Conservation (phyloP, 2,113 vertebrate species). For the Atlantisia rogersi region DNA sequence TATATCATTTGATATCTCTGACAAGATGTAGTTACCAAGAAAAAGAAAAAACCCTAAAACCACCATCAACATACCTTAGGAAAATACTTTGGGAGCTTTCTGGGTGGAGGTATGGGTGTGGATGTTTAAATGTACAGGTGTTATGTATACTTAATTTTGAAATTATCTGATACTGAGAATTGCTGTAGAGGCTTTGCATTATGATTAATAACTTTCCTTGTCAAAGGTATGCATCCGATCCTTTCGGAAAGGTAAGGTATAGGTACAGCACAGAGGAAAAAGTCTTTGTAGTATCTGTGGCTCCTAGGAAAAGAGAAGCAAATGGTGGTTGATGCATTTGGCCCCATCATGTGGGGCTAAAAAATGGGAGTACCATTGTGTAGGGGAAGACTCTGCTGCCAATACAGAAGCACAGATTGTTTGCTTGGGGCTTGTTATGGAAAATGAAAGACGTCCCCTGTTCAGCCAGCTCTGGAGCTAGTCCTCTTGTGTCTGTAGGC, state of each 20-base stretch:
- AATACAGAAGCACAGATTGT: neutral
- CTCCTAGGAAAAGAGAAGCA: neutral
- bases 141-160: neutral
- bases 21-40: neutral
- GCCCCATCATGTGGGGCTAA: neutral
- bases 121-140: neutral
- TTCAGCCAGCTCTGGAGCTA: neutral
- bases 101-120: neutral
- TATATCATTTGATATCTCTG: conserved; percentile 39
- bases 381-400: neutral
- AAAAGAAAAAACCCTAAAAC: neutral
- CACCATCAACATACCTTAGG: neutral
- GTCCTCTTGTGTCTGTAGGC: neutral
- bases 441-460: neutral
- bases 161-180: neutral
- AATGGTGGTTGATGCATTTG: neutral
- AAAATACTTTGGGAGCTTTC: neutral
- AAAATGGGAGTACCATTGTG: neutral
- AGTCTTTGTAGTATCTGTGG: neutral
- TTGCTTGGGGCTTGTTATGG: neutral
- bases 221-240: neutral
- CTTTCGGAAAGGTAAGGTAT: neutral
- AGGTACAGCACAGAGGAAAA: neutral
- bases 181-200: neutral
- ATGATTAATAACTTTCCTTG: neutral